Evolutionary conservation across 2,113 vertebrate genomes (phyloP).

Genomic region (Gambusia affinis): DNA sequence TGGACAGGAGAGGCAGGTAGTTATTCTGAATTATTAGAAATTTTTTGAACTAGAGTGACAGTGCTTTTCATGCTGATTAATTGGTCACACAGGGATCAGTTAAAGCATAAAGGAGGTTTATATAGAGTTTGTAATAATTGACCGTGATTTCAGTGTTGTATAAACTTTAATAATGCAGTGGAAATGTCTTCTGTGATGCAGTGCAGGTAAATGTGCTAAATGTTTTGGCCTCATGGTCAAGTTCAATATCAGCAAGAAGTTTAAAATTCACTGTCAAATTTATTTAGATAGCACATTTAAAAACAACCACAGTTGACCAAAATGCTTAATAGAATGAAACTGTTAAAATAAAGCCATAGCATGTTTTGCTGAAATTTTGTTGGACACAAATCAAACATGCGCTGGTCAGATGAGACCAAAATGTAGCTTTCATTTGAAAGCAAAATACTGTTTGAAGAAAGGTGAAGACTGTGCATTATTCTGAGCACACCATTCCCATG

Average conservation of each 20-base stretch:
- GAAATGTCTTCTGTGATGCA: constrained; percentile 29
- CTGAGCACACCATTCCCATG: no score
- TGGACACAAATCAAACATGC: not conserved
- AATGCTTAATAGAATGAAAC: no score
- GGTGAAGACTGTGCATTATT: not conserved
- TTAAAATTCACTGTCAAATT: not conserved
- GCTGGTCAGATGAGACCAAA: not conserved
- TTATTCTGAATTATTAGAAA: constrained; percentile 70
- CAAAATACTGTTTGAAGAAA: not conserved
- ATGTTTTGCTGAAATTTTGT: not conserved
- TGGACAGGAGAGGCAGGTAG: constrained; percentile 65
- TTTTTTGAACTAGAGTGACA: constrained; percentile 63
- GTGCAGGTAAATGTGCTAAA: constrained; percentile 16
- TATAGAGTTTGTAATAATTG: constrained; percentile 63
- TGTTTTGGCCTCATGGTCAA: constrained; percentile 14
- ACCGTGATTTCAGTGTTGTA: constrained; percentile 36
- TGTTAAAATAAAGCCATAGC: not conserved
- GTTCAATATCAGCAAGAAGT: constrained; percentile 23
- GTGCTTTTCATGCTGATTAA: constrained; percentile 69
- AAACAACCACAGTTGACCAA: no score
- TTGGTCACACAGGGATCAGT: constrained; percentile 73
- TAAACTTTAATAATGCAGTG: constrained; percentile 31
- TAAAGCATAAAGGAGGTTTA: constrained; percentile 53
- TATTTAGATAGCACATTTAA: no score
- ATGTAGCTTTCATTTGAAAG: not conserved